Percentiles rank a stretch among this genome's conserved stretches.
These are phyloP conservation scores for Cheilosia pagana DNA, from an alignment of 2,888 invertebrate genomes.

Conservation along the genomic window DNA sequence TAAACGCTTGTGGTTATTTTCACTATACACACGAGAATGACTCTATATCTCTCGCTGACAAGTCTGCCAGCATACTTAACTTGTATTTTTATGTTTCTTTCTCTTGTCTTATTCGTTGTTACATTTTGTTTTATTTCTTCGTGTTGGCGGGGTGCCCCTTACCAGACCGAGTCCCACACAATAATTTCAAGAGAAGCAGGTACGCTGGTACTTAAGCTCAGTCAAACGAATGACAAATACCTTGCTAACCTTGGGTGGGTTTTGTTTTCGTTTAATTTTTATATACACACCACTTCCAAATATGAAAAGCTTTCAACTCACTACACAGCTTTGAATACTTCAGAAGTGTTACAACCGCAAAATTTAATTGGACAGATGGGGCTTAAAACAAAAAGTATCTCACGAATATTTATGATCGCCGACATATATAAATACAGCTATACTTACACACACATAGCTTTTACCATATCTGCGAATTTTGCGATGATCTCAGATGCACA, in stretches of 20 bases:
- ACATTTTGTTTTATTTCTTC: constrained; percentile 21
- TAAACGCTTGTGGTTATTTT: constrained; percentile 42
- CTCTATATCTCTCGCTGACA: constrained; percentile 4
- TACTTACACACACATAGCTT: background rate
- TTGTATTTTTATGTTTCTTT: constrained; percentile 14
- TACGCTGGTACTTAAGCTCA: constrained; percentile 29
- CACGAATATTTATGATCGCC: constrained; percentile 29
- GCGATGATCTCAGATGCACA: constrained; percentile 58
- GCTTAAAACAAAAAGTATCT: constrained; percentile 41
- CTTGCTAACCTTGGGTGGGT: constrained; percentile 62
- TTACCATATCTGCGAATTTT: constrained; percentile 45
- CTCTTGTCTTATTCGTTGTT: background rate
- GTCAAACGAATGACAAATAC: constrained; percentile 45
- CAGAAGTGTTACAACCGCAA: constrained; percentile 52
- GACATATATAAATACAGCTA: no score
- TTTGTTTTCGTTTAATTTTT: constrained; percentile 9
- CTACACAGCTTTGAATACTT: constrained; percentile 18
- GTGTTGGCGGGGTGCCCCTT: constrained; percentile 2
- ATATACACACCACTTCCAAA: constrained; percentile 20
- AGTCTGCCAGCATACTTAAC: constrained; percentile 1
- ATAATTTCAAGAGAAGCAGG: constrained; percentile 16
- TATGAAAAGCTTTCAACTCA: constrained; percentile 31
- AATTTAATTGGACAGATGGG: constrained; percentile 32
- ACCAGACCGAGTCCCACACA: background rate
- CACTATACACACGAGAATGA: constrained; percentile 28